phyloP scores from a whole-genome alignment of 2,113 vertebrate genomes.

The Neodon shergylaensis region DNA sequence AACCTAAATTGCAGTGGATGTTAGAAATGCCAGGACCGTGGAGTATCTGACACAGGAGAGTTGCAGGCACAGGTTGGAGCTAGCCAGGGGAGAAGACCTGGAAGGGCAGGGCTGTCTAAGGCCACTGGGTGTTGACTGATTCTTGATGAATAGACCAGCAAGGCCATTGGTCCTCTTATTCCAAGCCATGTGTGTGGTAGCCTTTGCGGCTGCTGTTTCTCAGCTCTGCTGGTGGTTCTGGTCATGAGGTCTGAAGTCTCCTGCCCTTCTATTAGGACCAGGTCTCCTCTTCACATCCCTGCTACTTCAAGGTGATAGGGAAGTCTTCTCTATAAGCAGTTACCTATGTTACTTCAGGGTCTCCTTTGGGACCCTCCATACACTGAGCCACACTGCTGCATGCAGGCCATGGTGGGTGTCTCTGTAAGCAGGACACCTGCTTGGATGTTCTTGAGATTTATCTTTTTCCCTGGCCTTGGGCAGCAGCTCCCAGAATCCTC shows the following conservation, averaged over 20 bases:
- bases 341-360: too few relatives aligned
- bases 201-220: background rate
- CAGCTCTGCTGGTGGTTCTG: background rate
- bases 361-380: background rate
- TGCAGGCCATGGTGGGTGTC: background rate
- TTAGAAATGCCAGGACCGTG: background rate
- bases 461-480: background rate
- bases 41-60: background rate
- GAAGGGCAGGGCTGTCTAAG: background rate
- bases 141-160: background rate
- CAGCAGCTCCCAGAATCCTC: background rate
- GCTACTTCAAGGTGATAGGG: background rate
- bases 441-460: background rate
- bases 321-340: background rate
- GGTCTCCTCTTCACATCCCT: background rate
- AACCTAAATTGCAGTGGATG: background rate
- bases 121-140: background rate
- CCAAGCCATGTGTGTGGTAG: rapidly evolving
- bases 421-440: background rate
- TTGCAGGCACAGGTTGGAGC: background rate
- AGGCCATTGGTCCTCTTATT: background rate
- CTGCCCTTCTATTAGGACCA: too few relatives aligned
- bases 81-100: background rate
- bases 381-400: background rate
- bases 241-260: background rate